Conservation (phyloP, 2,113 vertebrate genomes). For the Triplophysa siluroides region DNA sequence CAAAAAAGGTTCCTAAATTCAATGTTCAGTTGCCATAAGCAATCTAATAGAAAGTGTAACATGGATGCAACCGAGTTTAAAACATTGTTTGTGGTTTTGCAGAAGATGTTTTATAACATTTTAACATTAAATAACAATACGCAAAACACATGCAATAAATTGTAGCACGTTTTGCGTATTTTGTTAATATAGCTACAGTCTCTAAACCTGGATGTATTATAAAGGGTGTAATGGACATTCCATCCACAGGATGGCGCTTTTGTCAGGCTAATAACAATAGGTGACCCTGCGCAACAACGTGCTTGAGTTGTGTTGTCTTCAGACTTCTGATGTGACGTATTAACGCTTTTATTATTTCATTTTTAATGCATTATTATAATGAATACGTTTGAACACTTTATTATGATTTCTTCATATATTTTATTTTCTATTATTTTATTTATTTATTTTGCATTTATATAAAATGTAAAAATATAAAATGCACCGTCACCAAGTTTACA, state of each 20-base stretch:
- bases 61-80: not conserved
- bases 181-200: not conserved
- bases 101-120: no score
- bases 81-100: not conserved
- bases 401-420: no score
- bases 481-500: no score
- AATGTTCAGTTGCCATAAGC: not conserved
- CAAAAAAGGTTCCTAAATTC: not conserved
- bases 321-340: no score
- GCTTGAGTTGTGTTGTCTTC: no score
- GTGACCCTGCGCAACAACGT: not conserved
- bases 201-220: not conserved
- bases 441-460: no score
- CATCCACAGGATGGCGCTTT: slow-evolving; percentile 42
- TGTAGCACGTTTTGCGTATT: no score
- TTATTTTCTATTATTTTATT: no score
- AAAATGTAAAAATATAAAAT: no score
- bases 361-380: no score
- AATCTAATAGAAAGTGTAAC: not conserved
- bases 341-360: no score
- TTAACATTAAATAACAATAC: not conserved
- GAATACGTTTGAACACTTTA: no score
- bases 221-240: slow-evolving; percentile 9
- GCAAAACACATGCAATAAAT: not conserved
- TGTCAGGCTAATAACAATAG: not conserved